Conservation (phyloP, 1,140 invertebrate species). For the Tetraneura akinire region DNA sequence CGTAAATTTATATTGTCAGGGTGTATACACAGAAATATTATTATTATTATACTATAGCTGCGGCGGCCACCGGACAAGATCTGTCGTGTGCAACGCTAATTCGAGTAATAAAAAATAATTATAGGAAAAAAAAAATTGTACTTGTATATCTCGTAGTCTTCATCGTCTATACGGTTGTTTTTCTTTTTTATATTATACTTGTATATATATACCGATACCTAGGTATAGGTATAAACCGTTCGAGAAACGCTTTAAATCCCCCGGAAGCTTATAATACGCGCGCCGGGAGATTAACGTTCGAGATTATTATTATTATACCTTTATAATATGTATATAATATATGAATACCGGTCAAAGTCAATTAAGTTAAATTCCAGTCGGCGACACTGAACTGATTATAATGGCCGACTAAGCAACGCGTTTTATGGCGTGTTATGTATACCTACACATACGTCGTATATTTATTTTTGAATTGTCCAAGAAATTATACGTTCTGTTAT, state of each 20-base stretch:
- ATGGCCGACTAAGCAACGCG: too few species aligned
- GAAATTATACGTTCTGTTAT: too few species aligned
- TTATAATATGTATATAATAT: too few species aligned
- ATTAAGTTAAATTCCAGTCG: not conserved
- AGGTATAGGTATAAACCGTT: slow-evolving; percentile 9
- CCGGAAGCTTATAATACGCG: slow-evolving; percentile 17
- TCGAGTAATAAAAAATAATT: slow-evolving; percentile 49
- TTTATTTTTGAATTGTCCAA: too few species aligned
- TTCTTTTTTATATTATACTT: too few species aligned
- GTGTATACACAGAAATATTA: slow-evolving; percentile 20
- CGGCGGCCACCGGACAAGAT: slow-evolving; percentile 20
- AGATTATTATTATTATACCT: slow-evolving; percentile 2
- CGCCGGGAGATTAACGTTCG: slow-evolving; percentile 2
- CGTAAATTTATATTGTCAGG: not conserved
- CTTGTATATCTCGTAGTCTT: not conserved
- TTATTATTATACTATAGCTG: too few species aligned
- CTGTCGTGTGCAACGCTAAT: slow-evolving; percentile 5
- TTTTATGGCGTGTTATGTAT: too few species aligned
- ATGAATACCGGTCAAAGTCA: not conserved
- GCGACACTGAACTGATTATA: not conserved
- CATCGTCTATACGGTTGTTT: not conserved
- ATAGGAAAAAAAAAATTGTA: not conserved
- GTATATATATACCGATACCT: too few species aligned
- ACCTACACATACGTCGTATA: too few species aligned
- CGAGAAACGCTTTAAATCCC: slow-evolving; percentile 29